A percentile compares a stretch with the other conserved stretches of the same genome.
Evolutionary conservation across 1,140 invertebrate species (phyloP).

Genomic region (Ips typographus): DNA sequence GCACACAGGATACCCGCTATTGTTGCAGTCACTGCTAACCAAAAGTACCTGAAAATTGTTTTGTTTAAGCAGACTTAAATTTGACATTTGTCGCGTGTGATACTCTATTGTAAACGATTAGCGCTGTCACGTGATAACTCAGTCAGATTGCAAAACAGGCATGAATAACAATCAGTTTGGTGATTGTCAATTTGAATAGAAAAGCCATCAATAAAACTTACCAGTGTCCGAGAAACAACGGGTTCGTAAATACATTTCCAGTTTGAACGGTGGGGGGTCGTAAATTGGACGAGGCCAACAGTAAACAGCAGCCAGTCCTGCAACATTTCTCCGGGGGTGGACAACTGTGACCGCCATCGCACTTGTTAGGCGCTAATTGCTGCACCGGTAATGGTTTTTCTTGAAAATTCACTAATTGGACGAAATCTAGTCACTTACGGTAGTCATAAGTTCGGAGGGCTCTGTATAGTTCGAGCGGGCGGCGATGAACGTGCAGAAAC

Average conservation of each 20-base stretch:
- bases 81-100: too few species aligned
- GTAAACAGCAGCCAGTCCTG: conserved; percentile 70
- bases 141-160: too few species aligned
- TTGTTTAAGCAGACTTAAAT: too few species aligned
- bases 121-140: too few species aligned
- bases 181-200: background rate
- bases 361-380: conserved; percentile 47
- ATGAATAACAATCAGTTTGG: too few species aligned
- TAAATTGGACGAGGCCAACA: conserved; percentile 55
- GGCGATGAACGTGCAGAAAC: conserved; percentile 22
- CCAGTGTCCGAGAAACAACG: conserved; percentile 59
- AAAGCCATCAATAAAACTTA: conserved; percentile 36
- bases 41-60: conserved; percentile 53
- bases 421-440: conserved; percentile 35
- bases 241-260: conserved; percentile 52
- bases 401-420: background rate
- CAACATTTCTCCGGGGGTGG: conserved; percentile 72
- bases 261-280: conserved; percentile 54
- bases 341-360: conserved; percentile 61
- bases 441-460: conserved; percentile 46
- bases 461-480: conserved; percentile 39
- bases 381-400: background rate
- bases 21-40: conserved; percentile 61
- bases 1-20: conserved; percentile 63
- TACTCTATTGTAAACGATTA: too few species aligned